Percentiles rank a stretch among this genome's conserved stretches.
Conservation (phyloP, 1,140 invertebrate genomes). For the Chelonus insularis region DNA sequence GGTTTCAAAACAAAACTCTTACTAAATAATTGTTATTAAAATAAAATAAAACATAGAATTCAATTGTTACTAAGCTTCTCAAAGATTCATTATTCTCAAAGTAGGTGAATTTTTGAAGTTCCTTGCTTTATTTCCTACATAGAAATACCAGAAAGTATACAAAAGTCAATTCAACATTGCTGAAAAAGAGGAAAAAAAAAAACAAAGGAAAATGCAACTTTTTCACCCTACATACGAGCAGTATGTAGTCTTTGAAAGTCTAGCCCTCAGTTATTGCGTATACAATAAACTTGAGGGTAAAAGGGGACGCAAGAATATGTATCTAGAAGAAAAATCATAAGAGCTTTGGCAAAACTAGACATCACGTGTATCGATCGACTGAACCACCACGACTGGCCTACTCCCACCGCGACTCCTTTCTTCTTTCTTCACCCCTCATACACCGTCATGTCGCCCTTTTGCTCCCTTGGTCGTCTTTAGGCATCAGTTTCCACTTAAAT, state of each 20-base stretch:
- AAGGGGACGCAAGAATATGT: constrained; percentile 31
- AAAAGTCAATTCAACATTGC: too few relatives aligned
- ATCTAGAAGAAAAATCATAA: constrained; percentile 21
- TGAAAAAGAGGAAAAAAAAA: not conserved
- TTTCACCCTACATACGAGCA: too few relatives aligned
- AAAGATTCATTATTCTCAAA: too few relatives aligned
- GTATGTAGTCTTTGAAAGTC: too few relatives aligned
- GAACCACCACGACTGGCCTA: constrained; percentile 27
- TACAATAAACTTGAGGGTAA: constrained; percentile 31
- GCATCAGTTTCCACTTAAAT: not conserved
- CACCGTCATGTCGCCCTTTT: not conserved
- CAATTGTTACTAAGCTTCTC: too few relatives aligned
- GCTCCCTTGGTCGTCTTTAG: not conserved
- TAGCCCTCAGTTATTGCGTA: not conserved
- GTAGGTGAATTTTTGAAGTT: too few relatives aligned
- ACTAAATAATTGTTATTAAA: too few relatives aligned
- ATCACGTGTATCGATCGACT: constrained; percentile 27
- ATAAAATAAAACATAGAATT: too few relatives aligned
- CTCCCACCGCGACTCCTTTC: constrained; percentile 5
- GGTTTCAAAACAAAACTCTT: too few relatives aligned
- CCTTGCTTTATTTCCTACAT: too few relatives aligned
- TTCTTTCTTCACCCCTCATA: constrained; percentile 6
- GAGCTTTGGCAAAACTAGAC: constrained; percentile 17
- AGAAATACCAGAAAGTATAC: too few relatives aligned
- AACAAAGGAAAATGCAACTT: not conserved